Evolutionary conservation across 2,113 vertebrate genomes (phyloP).

Genomic region (Macaca nemestrina): DNA sequence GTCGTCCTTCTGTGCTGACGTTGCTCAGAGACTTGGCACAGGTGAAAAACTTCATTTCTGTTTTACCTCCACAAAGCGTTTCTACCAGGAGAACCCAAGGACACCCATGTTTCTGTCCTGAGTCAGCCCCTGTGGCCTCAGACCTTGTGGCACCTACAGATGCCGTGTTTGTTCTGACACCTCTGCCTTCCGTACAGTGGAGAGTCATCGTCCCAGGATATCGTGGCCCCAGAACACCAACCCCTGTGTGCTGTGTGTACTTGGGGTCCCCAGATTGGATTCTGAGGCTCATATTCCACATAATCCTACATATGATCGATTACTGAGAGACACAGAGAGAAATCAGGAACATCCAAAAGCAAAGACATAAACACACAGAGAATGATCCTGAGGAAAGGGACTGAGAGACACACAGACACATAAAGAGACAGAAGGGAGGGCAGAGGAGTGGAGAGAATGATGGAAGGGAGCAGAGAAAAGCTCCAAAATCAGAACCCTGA

Average conservation of each 20-base stretch:
- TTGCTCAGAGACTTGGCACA: background rate
- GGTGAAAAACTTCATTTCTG: background rate
- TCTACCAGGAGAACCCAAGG: too few relatives aligned
- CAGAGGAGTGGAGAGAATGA: too few relatives aligned
- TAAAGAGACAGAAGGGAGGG: too few relatives aligned
- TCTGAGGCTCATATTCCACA: too few relatives aligned
- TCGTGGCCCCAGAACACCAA: background rate
- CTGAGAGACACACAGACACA: background rate
- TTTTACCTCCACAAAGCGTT: background rate
- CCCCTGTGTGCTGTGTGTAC: background rate
- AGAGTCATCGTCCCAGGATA: background rate
- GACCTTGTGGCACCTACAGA: too few relatives aligned
- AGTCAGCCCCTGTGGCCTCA: too few relatives aligned
- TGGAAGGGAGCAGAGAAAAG: too few relatives aligned
- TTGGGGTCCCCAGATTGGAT: background rate
- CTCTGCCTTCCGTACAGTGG: background rate
- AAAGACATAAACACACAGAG: background rate
- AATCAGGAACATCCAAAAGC: too few relatives aligned
- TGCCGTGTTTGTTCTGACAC: background rate
- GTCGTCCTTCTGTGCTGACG: too few relatives aligned
- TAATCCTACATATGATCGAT: fast-evolving
- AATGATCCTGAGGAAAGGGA: background rate
- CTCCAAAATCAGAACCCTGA: too few relatives aligned
- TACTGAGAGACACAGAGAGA: background rate
- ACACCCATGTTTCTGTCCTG: too few relatives aligned